phyloP scores from a whole-genome alignment of 1,140 invertebrate genomes.

The Drosophila takahashii region DNA sequence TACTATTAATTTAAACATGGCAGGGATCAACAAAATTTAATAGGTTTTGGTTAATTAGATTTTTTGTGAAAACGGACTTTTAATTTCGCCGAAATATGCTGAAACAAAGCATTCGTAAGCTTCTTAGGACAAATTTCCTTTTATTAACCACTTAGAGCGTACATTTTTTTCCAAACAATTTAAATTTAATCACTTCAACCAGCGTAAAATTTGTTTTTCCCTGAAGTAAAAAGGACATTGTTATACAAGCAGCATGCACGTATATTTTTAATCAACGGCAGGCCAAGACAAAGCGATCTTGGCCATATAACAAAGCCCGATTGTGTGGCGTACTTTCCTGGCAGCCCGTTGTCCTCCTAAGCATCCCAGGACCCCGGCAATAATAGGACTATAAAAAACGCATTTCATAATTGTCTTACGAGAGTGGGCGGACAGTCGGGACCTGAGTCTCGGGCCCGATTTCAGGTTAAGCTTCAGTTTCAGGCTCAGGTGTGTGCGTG shows the following conservation, averaged over 20 bases:
- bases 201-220: constrained; percentile 3
- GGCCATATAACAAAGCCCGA: constrained; percentile 51
- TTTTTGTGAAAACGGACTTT: not conserved
- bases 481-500: constrained; percentile 49
- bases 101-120: constrained; percentile 2
- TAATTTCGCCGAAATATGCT: not conserved
- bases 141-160: not conserved
- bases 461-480: constrained; percentile 9
- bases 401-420: constrained; percentile 79
- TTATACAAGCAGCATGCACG: constrained; percentile 24
- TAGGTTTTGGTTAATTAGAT: not conserved
- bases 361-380: constrained; percentile 30
- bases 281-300: constrained; percentile 49
- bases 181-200: constrained; percentile 15
- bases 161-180: constrained; percentile 1
- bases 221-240: constrained; percentile 6
- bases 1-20: not conserved
- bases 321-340: constrained; percentile 9
- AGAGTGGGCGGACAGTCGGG: constrained; percentile 25
- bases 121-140: constrained; percentile 14
- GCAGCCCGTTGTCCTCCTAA: constrained; percentile 2
- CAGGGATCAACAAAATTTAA: too few relatives aligned
- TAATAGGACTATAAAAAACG: constrained; percentile 78
- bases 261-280: constrained; percentile 47
- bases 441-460: constrained; percentile 5